Conservation (phyloP, 1,140 invertebrate genomes). For the Tetramorium simillimum region DNA sequence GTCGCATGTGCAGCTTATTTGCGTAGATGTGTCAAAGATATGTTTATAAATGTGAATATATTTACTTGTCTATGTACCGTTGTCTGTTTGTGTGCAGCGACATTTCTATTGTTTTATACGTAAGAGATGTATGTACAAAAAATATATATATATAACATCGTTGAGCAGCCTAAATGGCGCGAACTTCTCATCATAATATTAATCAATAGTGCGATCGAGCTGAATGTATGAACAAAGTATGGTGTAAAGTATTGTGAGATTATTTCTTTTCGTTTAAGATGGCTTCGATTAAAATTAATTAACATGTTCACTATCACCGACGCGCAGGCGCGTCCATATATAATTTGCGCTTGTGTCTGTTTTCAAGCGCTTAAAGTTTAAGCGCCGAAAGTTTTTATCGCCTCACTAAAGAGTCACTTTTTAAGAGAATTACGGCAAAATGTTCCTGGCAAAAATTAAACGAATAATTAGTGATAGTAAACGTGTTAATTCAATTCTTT, state of each 20-base stretch:
- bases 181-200: constrained; percentile 59
- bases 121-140: constrained; percentile 62
- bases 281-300: constrained; percentile 16
- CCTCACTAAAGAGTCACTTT: not conserved
- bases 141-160: constrained; percentile 57
- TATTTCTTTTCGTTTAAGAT: constrained; percentile 23
- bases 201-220: constrained; percentile 26
- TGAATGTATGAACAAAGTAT: constrained; percentile 11
- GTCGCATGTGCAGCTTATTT: constrained; percentile 70
- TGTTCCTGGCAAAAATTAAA: constrained; percentile 12
- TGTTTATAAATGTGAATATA: constrained; percentile 67
- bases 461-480: constrained; percentile 26
- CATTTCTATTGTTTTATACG: constrained; percentile 76
- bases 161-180: constrained; percentile 71
- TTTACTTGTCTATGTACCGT: constrained; percentile 58
- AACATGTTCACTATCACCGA: constrained; percentile 52
- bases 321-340: constrained; percentile 49
- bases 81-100: constrained; percentile 71
- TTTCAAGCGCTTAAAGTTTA: not conserved
- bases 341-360: constrained; percentile 26
- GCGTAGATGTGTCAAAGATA: constrained; percentile 75
- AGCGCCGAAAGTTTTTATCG: constrained; percentile 36
- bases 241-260: not conserved
- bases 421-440: not conserved
- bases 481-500: constrained; percentile 50